Evolutionary conservation across 2,113 vertebrate species (phyloP).

Genomic region (Vireo altiloquus): DNA sequence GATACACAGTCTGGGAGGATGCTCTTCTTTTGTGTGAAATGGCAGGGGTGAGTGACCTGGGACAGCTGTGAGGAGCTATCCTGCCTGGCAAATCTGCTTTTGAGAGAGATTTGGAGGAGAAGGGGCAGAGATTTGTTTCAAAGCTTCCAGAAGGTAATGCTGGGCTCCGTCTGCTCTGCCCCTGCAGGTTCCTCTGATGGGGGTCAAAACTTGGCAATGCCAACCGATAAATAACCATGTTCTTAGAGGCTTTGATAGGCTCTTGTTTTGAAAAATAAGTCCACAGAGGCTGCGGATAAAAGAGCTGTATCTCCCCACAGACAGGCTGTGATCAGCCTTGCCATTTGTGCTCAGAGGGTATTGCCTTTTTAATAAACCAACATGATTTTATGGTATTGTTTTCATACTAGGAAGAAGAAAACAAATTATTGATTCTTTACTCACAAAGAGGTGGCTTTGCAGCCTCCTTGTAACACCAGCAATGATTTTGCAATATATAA

Average conservation of each 20-base stretch:
- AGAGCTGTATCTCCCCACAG: neutral
- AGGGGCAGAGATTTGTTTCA: neutral
- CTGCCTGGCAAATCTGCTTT: neutral
- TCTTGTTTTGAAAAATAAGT: neutral
- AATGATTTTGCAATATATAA: constrained; percentile 14
- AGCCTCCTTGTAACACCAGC: neutral
- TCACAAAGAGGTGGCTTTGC: neutral
- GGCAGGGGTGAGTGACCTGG: neutral
- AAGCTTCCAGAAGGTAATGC: neutral
- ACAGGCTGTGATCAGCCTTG: neutral
- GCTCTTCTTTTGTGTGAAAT: neutral
- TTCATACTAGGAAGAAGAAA: neutral
- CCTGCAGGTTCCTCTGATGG: accelerated
- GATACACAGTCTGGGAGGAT: accelerated
- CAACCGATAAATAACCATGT: neutral
- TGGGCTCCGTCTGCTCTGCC: neutral
- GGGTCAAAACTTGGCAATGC: neutral
- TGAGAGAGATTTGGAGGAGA: no score
- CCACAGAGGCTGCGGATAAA: neutral
- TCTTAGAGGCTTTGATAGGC: neutral
- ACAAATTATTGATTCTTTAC: constrained; percentile 11
- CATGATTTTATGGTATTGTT: constrained; percentile 6
- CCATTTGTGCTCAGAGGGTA: neutral
- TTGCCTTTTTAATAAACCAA: constrained; percentile 1
- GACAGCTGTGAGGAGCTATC: neutral